Evolutionary conservation across 2,888 invertebrate species (phyloP), one percentile per base, ranked within the genome.

Genomic region (Pecten maximus): DNA sequence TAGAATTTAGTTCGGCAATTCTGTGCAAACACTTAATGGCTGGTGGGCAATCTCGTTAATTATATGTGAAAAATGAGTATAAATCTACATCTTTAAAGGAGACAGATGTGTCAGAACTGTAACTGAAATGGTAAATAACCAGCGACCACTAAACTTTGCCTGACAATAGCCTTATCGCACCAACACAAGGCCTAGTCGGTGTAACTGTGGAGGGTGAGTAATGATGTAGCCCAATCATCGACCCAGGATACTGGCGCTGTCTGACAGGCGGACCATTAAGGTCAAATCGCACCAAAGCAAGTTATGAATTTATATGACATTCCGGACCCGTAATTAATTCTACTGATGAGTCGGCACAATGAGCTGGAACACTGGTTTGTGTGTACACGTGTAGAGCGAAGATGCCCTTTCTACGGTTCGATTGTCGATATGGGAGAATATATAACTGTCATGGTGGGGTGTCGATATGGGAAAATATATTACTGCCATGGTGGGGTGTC

Each of bases 231-330:
- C 74, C 74, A 28, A 28, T 74, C 74, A 74, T 74, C 74, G 74
- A 74, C 74, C 35, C 23, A 19, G 28, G 74, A 8, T 74, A 74
- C 35, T 74, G 74, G 35, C 19, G 74, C 28, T 35, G 74, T 28
- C 74, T 74, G 74, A 74, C 74, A 74, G 74, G 12, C 8, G 10
- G 74, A 15, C 35, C 74, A 74, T 74, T 74, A 6, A 74, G 74
- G 35, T 74, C 74, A 74, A 74, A 74, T 74, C 74, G 74, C 74
- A 74, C 74, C 74, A 74, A 74, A 74, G 74, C 74, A 74, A 74
- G 35, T 74, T 74, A 74, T 74, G 74, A 74, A 74, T 74, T 74
- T 74, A 74, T 74, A 74, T 74, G 74, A 74, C 74, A 74, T 74
- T 74, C 74, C 28, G 35, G 74, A 74, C 74, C 74, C 10, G 74